Conservation (phyloP, 1,140 invertebrate species). For the Musca vetustissima region DNA sequence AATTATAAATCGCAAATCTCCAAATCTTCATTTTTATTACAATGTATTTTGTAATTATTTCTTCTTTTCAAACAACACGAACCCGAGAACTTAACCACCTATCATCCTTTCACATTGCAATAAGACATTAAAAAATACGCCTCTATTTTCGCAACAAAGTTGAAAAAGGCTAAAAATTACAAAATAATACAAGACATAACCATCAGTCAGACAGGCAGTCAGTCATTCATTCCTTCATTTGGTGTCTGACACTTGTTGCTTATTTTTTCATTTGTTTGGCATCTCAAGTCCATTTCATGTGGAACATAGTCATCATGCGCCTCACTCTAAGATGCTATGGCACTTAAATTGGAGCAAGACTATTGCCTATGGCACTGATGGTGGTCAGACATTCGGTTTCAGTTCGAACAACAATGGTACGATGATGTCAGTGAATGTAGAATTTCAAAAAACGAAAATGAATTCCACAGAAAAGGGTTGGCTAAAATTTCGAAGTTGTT, state of each 20-base stretch:
- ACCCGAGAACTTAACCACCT: no score
- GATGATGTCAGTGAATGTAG: background rate
- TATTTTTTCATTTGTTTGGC: no score
- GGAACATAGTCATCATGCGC: background rate
- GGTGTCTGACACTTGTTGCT: conserved; percentile 12
- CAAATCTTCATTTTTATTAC: no score
- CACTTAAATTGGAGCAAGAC: conserved; percentile 6
- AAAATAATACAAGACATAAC: background rate
- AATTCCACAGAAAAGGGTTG: background rate
- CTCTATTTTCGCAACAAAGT: no score
- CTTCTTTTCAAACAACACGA: no score
- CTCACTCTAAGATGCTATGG: background rate
- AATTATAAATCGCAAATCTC: no score
- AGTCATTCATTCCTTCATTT: background rate
- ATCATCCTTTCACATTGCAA: no score
- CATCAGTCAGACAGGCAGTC: no score
- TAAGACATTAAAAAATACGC: no score
- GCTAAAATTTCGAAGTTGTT: background rate
- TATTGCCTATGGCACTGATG: background rate
- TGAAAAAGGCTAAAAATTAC: no score
- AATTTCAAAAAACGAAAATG: conserved; percentile 6
- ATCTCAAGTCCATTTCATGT: background rate
- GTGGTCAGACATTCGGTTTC: background rate
- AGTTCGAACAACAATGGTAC: no score
- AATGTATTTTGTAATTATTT: no score